phyloP scores from a whole-genome alignment of 2,797 vertebrate genomes.

The Phataginus tetradactyla region DNA sequence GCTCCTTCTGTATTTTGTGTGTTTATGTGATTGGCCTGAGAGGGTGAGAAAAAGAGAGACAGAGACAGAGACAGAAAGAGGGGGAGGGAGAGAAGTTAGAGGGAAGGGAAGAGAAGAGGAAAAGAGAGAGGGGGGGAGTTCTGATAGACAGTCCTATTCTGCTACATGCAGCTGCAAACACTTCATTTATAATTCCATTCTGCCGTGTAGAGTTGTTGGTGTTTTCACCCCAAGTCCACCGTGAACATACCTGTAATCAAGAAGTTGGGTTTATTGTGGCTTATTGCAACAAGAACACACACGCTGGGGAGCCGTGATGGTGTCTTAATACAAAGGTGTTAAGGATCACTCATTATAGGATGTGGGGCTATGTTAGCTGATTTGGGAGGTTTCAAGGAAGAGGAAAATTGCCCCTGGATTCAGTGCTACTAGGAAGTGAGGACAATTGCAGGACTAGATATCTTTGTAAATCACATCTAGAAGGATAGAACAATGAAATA shows the following conservation, averaged over 20 bases:
- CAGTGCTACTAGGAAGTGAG: slow-evolving; percentile 4
- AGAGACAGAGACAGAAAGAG: fast-evolving
- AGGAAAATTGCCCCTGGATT: not conserved
- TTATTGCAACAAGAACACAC: not conserved
- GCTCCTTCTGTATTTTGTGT: not conserved
- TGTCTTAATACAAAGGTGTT: not conserved
- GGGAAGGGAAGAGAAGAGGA: not conserved
- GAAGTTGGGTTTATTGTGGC: not conserved
- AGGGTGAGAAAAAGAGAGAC: no score
- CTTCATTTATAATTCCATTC: not conserved
- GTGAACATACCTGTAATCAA: not conserved
- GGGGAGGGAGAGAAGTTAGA: not conserved
- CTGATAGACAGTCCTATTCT: not conserved
- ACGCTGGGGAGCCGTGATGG: not conserved
- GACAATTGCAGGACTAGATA: not conserved
- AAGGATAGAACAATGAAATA: not conserved
- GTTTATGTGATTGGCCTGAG: slow-evolving; percentile 8
- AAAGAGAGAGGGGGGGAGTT: not conserved
- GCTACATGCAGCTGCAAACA: not conserved
- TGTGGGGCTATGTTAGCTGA: not conserved
- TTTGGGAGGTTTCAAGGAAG: not conserved
- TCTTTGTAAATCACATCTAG: not conserved
- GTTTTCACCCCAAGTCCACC: not conserved
- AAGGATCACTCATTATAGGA: not conserved
- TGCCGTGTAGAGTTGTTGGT: not conserved